Conservation (phyloP, 2,888 invertebrate species). For the Phaedon cochleariae region DNA sequence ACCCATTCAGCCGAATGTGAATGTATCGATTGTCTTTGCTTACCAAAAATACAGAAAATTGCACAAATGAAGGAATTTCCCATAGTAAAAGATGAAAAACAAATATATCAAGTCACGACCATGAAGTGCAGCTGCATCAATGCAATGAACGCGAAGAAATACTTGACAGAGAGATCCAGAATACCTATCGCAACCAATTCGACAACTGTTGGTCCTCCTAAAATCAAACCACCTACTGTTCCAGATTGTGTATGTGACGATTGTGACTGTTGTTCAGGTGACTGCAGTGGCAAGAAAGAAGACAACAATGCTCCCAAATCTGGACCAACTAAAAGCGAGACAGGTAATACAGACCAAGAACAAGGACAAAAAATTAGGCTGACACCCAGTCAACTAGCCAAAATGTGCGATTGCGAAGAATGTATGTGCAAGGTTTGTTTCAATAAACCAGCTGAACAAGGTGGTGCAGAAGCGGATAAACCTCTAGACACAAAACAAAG, state of each 20-base stretch:
- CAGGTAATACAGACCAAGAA: no score
- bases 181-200: constrained; percentile 41
- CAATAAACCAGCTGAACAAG: constrained; percentile 15
- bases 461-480: not conserved
- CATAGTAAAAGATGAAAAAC: constrained; percentile 41
- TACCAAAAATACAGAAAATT: constrained; percentile 42
- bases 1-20: constrained; percentile 42
- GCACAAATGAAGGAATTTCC: constrained; percentile 42
- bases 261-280: constrained; percentile 34
- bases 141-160: constrained; percentile 37
- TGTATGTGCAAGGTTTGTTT: constrained; percentile 33
- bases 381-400: constrained; percentile 19
- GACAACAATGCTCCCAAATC: not conserved
- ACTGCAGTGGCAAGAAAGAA: constrained; percentile 13
- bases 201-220: not conserved
- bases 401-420: constrained; percentile 32
- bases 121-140: constrained; percentile 41
- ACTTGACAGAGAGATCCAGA: constrained; percentile 31
- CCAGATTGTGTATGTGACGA: not conserved
- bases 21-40: constrained; percentile 45
- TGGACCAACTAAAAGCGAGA: not conserved
- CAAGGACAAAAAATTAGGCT: constrained; percentile 1
- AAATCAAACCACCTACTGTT: not conserved
- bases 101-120: constrained; percentile 44
- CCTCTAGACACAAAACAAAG: not conserved